phyloP scores from a whole-genome alignment of 2,113 vertebrate genomes.

The Erythrocercus mccallii region DNA sequence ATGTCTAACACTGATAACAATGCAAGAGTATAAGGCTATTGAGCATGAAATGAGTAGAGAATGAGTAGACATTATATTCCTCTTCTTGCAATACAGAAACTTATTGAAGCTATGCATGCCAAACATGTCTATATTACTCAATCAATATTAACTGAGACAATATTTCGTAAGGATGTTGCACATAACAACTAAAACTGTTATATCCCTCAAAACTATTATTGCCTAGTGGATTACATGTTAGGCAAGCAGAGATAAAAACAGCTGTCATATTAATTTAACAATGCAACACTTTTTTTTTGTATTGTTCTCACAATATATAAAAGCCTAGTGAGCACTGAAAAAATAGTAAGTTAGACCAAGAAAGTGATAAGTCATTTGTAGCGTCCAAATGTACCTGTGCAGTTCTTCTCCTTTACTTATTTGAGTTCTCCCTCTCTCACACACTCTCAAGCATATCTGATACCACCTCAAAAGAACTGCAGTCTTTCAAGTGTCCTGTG shows the following conservation, averaged over 20 bases:
- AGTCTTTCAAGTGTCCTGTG: neutral
- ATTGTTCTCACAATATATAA: neutral
- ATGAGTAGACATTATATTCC: neutral
- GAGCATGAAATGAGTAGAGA: neutral
- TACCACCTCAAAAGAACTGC: neutral
- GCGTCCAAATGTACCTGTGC: neutral
- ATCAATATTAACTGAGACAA: neutral
- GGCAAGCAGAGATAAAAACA: neutral
- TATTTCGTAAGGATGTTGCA: neutral
- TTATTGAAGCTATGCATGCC: neutral
- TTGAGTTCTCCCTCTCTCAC: neutral
- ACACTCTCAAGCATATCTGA: neutral
- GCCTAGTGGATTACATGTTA: neutral
- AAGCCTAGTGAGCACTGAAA: neutral
- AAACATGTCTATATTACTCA: neutral
- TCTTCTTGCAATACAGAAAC: neutral
- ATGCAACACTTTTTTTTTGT: neutral
- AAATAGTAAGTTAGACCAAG: neutral
- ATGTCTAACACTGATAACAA: neutral
- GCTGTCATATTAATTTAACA: neutral
- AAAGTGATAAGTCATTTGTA: neutral
- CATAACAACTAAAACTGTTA: neutral
- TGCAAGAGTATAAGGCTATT: neutral
- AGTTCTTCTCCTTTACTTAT: neutral
- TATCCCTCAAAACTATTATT: neutral